A percentile compares a stretch with the other conserved stretches of the same genome.
phyloP scores from a whole-genome alignment of 1,140 invertebrate species.

The Cotesia typhae region DNA sequence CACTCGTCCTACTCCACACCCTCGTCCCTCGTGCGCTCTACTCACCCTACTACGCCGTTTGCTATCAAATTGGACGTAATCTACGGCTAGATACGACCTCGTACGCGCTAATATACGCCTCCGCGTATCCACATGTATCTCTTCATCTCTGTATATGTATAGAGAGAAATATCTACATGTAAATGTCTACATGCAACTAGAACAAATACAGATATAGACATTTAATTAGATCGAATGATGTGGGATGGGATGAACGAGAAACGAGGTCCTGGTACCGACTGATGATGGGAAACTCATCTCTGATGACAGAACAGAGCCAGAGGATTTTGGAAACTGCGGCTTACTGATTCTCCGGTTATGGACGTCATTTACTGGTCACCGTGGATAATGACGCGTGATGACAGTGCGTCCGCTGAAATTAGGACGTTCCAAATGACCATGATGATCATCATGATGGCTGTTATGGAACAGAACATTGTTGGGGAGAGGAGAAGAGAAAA shows the following conservation, averaged over 20 bases:
- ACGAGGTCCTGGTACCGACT: too few species aligned
- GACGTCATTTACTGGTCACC: conserved; percentile 50
- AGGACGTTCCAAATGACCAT: conserved; percentile 24
- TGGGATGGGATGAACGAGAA: conserved; percentile 37
- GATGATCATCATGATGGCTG: not conserved
- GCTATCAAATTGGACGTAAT: conserved; percentile 56
- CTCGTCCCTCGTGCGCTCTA: too few species aligned
- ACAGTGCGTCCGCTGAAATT: conserved; percentile 47
- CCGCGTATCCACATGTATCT: conserved; percentile 22
- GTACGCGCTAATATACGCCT: conserved; percentile 32
- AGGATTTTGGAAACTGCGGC: conserved; percentile 43
- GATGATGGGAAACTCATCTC: not conserved
- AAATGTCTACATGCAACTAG: too few species aligned
- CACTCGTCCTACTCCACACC: not conserved
- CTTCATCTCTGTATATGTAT: conserved; percentile 15
- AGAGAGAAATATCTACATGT: not conserved
- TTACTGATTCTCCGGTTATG: conserved; percentile 54
- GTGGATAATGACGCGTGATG: conserved; percentile 63
- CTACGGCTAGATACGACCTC: conserved; percentile 40
- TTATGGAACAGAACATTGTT: not conserved
- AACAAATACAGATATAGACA: conserved; percentile 44
- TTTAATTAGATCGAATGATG: too few species aligned
- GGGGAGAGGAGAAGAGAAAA: not conserved
- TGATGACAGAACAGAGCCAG: not conserved
- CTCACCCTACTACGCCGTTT: conserved; percentile 36